phyloP scores from a whole-genome alignment of 2,113 vertebrate genomes.

The Boleophthalmus pectinirostris region DNA sequence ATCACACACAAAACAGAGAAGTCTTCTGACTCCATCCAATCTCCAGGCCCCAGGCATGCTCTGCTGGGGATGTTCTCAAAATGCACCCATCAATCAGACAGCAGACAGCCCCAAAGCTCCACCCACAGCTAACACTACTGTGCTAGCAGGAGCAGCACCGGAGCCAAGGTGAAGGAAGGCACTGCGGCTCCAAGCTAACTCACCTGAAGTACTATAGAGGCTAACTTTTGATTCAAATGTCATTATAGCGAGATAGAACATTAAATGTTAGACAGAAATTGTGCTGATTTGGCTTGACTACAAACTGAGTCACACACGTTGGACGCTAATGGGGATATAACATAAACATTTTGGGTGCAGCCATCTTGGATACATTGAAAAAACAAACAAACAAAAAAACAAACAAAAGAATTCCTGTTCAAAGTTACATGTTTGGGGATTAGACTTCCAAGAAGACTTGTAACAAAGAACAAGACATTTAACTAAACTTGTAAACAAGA shows the following conservation, averaged over 20 bases:
- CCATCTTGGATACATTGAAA: too few species aligned
- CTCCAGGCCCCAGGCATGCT: constrained; percentile 59
- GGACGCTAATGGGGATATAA: too few species aligned
- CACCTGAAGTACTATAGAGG: constrained; percentile 34
- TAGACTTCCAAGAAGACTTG: too few species aligned
- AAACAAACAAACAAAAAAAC: too few species aligned
- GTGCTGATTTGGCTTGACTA: too few species aligned
- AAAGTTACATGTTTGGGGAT: too few species aligned
- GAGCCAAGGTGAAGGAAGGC: constrained; percentile 68
- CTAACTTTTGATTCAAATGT: neutral
- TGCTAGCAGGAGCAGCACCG: constrained; percentile 26
- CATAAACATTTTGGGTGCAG: too few species aligned
- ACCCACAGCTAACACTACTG: constrained; percentile 16
- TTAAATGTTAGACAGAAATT: too few species aligned
- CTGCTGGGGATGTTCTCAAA: constrained; percentile 67
- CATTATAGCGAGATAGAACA: neutral
- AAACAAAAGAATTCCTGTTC: too few species aligned
- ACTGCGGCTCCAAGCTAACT: constrained; percentile 45
- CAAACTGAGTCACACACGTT: too few species aligned
- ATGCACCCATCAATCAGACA: constrained; percentile 71
- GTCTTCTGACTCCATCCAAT: constrained; percentile 52
- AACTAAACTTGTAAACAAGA: too few species aligned
- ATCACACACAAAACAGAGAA: constrained; percentile 11
- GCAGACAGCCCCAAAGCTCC: constrained; percentile 38
- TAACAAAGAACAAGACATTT: too few species aligned